Evolutionary conservation across 2,113 vertebrate species (phyloP), one percentile per base, ranked within the genome.

Genomic region (Pachycephala philippinensis): DNA sequence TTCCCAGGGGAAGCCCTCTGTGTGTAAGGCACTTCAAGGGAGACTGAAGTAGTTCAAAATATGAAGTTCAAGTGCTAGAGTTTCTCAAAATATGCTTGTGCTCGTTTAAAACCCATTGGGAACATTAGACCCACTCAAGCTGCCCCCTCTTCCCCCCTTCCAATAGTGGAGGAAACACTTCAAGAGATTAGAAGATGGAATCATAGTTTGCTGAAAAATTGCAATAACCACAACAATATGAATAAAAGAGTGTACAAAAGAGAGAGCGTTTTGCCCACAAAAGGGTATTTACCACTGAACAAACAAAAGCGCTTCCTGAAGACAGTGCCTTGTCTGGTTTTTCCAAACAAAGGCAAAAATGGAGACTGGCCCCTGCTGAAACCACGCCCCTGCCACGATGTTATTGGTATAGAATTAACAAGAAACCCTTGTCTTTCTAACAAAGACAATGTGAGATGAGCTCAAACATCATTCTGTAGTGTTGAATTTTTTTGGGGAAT

Each of bases 211-310:
- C 44, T 77, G 15, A 44, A 50, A 59, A 66, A 21, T 31, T 9
- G 7, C 20, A 35, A 26, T 31, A 59, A 35, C 12, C 44, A 59
- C 35, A 50, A 11, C 7, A 35, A 26, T 30, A 59, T 11, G 33
- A 77, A 59, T 52, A 18, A 44, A 50, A 52, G n/a, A 23, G 6
- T 22, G 21, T 37, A 37, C 26, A 66, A 49, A 68, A 42, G 44
- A n/a, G 64, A 28, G 30, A 24, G 4, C 37, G 26, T 44, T 68
- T 59, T 50, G 11, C 37, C 26, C 52, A 27, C 8, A 31, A 35
- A 50, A 68, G 8, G 2, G 6, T 42, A 26, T 50, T 59, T 50
- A 68, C 27, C 17, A 37, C 7, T 0, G 0, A 76, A 59, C 11
- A 59, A 59, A 14, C 17, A 60, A 52, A 44, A 77, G 31, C 1